A percentile compares a stretch with the other conserved stretches of the same genome.
phyloP scores from a whole-genome alignment of 2,797 vertebrate species.

The Meriones psammophilus region DNA sequence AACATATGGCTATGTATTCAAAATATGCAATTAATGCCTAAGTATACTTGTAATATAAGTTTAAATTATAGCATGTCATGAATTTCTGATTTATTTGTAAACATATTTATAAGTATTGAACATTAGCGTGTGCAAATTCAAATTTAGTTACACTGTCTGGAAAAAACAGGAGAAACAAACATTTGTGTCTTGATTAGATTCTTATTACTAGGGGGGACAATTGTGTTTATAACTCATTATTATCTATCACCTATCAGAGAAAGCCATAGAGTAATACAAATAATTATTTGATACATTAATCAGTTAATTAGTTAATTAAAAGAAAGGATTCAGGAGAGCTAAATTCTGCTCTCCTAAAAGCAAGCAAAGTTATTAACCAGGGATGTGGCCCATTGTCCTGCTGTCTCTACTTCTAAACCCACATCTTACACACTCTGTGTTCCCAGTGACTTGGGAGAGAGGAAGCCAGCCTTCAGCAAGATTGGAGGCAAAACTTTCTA shows the following conservation, averaged over 20 bases:
- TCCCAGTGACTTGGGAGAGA: background rate
- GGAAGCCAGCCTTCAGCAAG: background rate
- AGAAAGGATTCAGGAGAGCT: background rate
- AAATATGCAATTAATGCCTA: slow-evolving; percentile 50
- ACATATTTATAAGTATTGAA: slow-evolving; percentile 49
- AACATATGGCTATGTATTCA: slow-evolving; percentile 24
- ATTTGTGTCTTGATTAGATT: background rate
- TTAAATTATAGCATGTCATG: slow-evolving; percentile 60
- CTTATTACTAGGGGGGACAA: background rate
- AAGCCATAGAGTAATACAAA: background rate
- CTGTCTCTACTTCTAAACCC: background rate
- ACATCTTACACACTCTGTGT: background rate
- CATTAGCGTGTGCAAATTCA: background rate
- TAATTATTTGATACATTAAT: background rate
- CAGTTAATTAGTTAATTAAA: background rate
- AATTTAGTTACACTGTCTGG: background rate
- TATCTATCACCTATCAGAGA: background rate
- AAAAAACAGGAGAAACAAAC: slow-evolving; percentile 31
- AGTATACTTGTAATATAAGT: slow-evolving; percentile 57
- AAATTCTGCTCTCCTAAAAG: background rate
- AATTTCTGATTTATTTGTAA: slow-evolving; percentile 64
- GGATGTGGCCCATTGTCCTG: background rate
- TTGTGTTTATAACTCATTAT: background rate
- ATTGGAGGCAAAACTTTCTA: slow-evolving; percentile 51
- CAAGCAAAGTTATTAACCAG: background rate